Percentiles rank a stretch among this genome's conserved stretches.
phyloP scores from a whole-genome alignment of 2,113 vertebrate genomes.

The Indri indri region DNA sequence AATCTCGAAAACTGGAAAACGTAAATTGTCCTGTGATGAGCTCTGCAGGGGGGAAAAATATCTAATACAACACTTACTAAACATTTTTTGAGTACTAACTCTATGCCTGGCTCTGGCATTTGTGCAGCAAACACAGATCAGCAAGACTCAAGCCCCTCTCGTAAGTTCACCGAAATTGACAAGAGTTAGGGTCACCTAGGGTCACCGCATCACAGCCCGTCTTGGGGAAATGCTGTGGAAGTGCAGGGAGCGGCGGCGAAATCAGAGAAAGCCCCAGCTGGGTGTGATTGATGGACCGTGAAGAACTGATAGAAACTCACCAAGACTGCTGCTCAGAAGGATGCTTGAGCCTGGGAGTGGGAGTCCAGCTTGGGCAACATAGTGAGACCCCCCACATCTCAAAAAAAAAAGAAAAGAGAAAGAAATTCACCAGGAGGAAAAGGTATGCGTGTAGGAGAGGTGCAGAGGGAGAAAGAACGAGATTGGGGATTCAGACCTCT shows the following conservation, averaged over 20 bases:
- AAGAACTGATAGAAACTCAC: background rate
- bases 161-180: background rate
- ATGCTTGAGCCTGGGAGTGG: too few species aligned
- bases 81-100: background rate
- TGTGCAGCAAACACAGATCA: background rate
- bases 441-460: background rate
- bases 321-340: background rate
- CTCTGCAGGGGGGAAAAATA: background rate
- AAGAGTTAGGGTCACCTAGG: background rate
- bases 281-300: background rate
- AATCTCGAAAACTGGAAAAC: background rate
- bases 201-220: background rate
- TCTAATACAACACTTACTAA: background rate
- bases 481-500: background rate
- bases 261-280: background rate
- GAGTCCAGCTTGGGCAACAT: too few species aligned
- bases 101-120: background rate
- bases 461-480: background rate
- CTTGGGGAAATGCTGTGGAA: background rate
- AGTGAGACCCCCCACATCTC: too few species aligned
- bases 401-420: too few species aligned
- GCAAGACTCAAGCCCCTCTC: background rate
- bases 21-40: background rate
- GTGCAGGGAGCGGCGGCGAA: background rate
- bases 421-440: background rate